Evolutionary conservation across 1,140 invertebrate genomes (phyloP).

Genomic region (Drosophila nigrodunni): DNA sequence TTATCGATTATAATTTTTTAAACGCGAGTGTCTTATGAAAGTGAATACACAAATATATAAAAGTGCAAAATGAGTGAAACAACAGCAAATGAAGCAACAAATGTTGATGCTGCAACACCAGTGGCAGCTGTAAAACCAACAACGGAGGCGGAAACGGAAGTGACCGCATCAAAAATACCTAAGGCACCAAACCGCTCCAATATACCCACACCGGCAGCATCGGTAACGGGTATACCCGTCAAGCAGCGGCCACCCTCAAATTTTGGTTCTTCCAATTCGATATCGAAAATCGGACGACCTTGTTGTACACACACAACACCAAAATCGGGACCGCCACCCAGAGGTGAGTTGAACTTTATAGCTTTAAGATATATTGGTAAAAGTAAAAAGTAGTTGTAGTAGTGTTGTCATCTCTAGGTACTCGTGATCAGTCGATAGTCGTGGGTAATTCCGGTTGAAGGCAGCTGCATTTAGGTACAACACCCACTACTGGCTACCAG

Average conservation of each 20-base stretch:
- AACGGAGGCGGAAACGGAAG: slow-evolving; percentile 18
- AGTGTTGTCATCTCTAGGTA: slow-evolving; percentile 12
- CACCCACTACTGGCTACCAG: slow-evolving; percentile 40
- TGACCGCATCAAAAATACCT: slow-evolving; percentile 40
- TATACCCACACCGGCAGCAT: slow-evolving; percentile 66
- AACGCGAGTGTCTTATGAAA: slow-evolving; percentile 61
- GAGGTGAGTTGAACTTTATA: slow-evolving; percentile 62
- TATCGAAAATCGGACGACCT: slow-evolving; percentile 75
- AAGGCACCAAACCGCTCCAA: slow-evolving; percentile 47
- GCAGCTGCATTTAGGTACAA: slow-evolving; percentile 20
- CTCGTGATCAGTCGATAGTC: slow-evolving; percentile 28
- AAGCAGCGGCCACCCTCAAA: slow-evolving; percentile 64
- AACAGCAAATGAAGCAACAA: slow-evolving; percentile 18
- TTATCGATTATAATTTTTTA: slow-evolving; percentile 51
- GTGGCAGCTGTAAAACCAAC: slow-evolving; percentile 9
- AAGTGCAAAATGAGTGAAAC: slow-evolving; percentile 65
- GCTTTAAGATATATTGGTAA: background rate
- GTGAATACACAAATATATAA: slow-evolving; percentile 19
- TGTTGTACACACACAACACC: slow-evolving; percentile 73
- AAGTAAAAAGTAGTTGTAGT: background rate
- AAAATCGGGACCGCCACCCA: slow-evolving; percentile 74
- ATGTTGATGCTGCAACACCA: slow-evolving; percentile 31
- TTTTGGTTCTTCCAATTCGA: slow-evolving; percentile 58
- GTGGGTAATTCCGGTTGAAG: slow-evolving; percentile 51
- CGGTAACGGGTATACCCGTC: slow-evolving; percentile 62